phyloP scores from a whole-genome alignment of 2,888 invertebrate genomes.

The Temnothorax ravouxi region DNA sequence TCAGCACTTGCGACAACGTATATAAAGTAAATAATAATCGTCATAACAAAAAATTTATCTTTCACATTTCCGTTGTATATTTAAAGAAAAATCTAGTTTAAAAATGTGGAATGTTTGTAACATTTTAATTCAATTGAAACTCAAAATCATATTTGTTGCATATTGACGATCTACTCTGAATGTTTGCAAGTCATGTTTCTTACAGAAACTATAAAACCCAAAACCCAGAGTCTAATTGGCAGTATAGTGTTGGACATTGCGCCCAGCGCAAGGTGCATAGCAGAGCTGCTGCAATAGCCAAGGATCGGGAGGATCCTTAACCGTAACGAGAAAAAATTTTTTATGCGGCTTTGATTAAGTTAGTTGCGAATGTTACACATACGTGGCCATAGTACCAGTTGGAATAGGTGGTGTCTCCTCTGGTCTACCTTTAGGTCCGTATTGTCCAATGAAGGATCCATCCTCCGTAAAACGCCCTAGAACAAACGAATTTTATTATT shows the following conservation, averaged over 20 bases:
- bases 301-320: constrained; percentile 73
- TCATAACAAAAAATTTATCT: neutral
- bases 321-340: constrained; percentile 64
- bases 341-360: constrained; percentile 72
- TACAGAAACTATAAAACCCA: constrained; percentile 81
- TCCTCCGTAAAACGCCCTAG: constrained; percentile 97
- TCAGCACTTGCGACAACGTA: constrained; percentile 48
- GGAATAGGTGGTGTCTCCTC: constrained; percentile 87
- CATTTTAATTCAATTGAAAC: neutral
- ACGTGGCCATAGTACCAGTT: constrained; percentile 89
- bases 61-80: neutral
- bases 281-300: constrained; percentile 82
- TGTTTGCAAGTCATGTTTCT: constrained; percentile 25
- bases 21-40: constrained; percentile 40
- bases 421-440: constrained; percentile 91
- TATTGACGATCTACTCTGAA: neutral
- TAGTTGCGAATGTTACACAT: constrained; percentile 87
- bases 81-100: neutral
- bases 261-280: constrained; percentile 85
- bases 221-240: constrained; percentile 84
- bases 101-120: neutral
- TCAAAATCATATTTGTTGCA: neutral
- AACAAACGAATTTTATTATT: constrained; percentile 39
- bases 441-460: constrained; percentile 99
- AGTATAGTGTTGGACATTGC: constrained; percentile 85